Evolutionary conservation across 2,797 vertebrate species (phyloP), one percentile per base, ranked within the genome.

Genomic region (Echeneis naucrates): DNA sequence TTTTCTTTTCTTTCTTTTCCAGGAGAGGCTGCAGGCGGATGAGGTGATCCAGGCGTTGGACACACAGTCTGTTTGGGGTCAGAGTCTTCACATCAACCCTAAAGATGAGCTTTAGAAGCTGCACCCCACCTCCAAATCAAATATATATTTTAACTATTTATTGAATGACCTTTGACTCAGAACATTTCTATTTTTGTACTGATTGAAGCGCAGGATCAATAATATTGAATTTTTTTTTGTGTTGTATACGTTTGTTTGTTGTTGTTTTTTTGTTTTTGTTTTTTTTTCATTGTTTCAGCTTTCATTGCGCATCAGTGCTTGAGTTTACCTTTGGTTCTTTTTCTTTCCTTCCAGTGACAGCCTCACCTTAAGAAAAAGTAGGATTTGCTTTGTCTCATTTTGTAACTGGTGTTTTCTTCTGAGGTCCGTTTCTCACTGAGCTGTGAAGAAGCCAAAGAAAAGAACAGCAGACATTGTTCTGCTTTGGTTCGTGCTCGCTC

Each of bases 101-200:
- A 98, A 93, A 93, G 97, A 99, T 57, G 98, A 99, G 88, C 92
- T 99, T 84, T 98, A 94, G 93, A 69, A 3, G 30, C 72, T 17
- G 30, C 58, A 24, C 24, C 19, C 66, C 71, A 66, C 61, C 80
- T 23, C 58, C 48, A 68, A 68, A 44, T 69, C 16, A 74, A 80
- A 80, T 53, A 73, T 80, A 68, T 84, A 76, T 82, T 83, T 83
- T 78, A 92, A 86, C 87, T 97, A 98, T 98, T 98, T 99, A 99
- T 98, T 98, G 92, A 96, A 96, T 92, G 88, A 94, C 89, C 83
- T 95, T 94, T 93, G 95, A 91, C 95, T 95, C 89, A 96, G 94
- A 98, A 96, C 92, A 72, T 76, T 93, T 96, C 92, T 97, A 98
- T 98, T 97, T 98, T 98, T 98, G 93, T 98, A 98, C 94, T 96